Conservation (phyloP, 2,797 vertebrate species). For the Spinus olivaceus region DNA sequence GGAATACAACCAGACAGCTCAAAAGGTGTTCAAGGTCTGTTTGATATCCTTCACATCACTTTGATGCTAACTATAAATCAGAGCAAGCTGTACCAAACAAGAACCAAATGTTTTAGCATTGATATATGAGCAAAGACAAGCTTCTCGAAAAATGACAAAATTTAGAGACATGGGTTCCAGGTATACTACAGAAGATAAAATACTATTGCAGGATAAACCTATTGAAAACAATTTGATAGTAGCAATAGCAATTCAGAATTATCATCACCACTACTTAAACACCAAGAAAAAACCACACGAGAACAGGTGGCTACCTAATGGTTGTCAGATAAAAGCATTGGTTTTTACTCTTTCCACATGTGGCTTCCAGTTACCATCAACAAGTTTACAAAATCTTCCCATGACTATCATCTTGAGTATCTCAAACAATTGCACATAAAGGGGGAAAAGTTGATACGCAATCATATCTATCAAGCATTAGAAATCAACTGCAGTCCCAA, state of each 20-base stretch:
- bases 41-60: neutral
- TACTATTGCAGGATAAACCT: neutral
- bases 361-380: neutral
- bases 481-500: neutral
- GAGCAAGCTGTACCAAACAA: neutral
- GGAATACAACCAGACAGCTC: neutral
- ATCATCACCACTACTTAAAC: neutral
- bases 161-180: neutral
- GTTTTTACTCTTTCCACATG: neutral
- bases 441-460: fast-evolving
- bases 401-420: neutral
- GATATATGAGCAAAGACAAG: neutral
- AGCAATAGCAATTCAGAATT: neutral
- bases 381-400: neutral
- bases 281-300: fast-evolving
- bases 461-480: neutral
- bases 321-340: neutral
- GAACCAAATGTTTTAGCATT: neutral
- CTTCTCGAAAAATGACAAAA: neutral
- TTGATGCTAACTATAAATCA: neutral
- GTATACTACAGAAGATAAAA: neutral
- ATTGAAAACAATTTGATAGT: neutral
- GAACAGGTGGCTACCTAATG: neutral
- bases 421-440: neutral
- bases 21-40: neutral